phyloP scores from a whole-genome alignment of 2,797 vertebrate species.

The Babyrousa celebensis region DNA sequence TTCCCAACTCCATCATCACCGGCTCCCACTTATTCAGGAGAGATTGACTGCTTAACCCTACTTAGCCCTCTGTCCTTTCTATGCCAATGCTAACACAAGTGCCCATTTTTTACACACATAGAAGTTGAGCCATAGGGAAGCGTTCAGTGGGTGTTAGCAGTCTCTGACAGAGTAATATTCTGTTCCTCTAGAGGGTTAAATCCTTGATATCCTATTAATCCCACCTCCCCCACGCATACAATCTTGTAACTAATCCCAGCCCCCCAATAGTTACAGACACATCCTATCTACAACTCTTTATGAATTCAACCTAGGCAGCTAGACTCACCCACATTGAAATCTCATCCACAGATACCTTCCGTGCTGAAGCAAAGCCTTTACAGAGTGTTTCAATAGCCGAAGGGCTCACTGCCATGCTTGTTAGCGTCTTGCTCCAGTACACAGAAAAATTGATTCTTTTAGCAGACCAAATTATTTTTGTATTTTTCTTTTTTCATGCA shows the following conservation, averaged over 20 bases:
- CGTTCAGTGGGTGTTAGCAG: conserved; percentile 77
- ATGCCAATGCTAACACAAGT: conserved; percentile 83
- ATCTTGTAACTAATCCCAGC: conserved; percentile 11
- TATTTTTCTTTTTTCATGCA: conserved; percentile 86
- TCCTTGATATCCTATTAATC: conserved; percentile 25
- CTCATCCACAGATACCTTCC: conserved; percentile 64
- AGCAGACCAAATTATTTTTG: conserved; percentile 86
- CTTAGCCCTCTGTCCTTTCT: conserved; percentile 84
- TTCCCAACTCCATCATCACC: background rate
- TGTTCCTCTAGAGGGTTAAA: conserved; percentile 34
- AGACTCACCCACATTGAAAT: conserved; percentile 68
- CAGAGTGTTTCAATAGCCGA: conserved; percentile 78
- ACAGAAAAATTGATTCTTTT: conserved; percentile 90
- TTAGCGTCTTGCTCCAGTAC: conserved; percentile 87
- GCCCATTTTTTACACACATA: conserved; percentile 82
- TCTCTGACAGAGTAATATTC: conserved; percentile 36
- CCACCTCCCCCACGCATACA: background rate
- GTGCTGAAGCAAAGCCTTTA: conserved; percentile 65
- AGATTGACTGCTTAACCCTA: conserved; percentile 88
- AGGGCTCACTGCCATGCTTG: conserved; percentile 74
- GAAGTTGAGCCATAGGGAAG: conserved; percentile 79
- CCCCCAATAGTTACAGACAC: background rate
- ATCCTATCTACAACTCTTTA: conserved; percentile 70
- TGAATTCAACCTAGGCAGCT: conserved; percentile 75
- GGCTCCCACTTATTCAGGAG: conserved; percentile 72